A percentile compares a stretch with the other conserved stretches of the same genome.
phyloP scores from a whole-genome alignment of 2,888 invertebrate species.

The Drosophila paramelanica region DNA sequence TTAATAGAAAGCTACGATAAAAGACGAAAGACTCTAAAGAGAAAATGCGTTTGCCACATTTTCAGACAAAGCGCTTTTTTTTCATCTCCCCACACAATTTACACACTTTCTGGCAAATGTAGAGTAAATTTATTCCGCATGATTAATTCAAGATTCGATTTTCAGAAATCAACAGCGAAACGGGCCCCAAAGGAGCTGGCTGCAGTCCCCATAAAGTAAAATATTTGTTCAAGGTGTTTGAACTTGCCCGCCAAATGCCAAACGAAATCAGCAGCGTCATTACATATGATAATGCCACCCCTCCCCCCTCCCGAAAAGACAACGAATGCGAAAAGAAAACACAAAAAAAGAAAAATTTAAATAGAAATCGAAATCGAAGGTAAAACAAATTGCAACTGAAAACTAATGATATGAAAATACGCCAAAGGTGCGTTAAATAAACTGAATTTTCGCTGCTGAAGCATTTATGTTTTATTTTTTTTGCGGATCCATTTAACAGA shows the following conservation, averaged over 20 bases:
- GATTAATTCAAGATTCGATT: constrained; percentile 83
- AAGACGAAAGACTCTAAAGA: constrained; percentile 6
- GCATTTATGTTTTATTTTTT: constrained; percentile 4
- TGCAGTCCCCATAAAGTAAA: constrained; percentile 50
- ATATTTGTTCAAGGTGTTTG: constrained; percentile 82
- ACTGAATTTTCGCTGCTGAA: constrained; percentile 1
- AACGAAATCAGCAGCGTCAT: constrained; percentile 76
- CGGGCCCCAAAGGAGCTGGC: constrained; percentile 9
- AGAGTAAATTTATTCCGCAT: constrained; percentile 83
- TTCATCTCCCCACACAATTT: constrained; percentile 2
- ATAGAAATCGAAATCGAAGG: constrained; percentile 14
- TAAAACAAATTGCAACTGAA: constrained; percentile 28
- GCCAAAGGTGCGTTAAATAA: constrained; percentile 25
- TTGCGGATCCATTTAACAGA: constrained; percentile 9
- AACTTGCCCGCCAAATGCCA: constrained; percentile 53
- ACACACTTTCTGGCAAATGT: constrained; percentile 43
- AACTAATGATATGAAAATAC: constrained; percentile 73
- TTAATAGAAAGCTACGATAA: constrained; percentile 49
- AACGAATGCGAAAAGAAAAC: background rate
- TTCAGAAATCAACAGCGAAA: constrained; percentile 46
- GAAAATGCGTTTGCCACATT: background rate
- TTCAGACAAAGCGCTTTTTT: background rate
- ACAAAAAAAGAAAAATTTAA: constrained; percentile 8
- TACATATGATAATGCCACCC: constrained; percentile 81
- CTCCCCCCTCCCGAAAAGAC: constrained; percentile 2